Evolutionary conservation across 1,140 invertebrate species (phyloP), one percentile per base, ranked within the genome.

Genomic region (Drosophila willistoni): DNA sequence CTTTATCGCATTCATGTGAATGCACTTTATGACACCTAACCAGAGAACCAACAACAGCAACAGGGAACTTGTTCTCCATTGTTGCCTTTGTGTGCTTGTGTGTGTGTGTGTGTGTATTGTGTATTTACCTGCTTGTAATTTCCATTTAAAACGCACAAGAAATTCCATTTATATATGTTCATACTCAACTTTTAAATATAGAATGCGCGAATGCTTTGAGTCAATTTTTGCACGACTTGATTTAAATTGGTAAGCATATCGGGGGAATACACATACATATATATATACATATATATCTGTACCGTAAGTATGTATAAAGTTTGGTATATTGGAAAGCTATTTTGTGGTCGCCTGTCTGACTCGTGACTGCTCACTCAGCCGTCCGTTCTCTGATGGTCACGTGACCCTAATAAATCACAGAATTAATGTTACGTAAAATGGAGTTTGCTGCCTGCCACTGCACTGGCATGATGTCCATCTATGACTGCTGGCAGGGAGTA

Each of bases 391-490:
- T 87, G 83, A 79, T 75, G 83, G 87, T 91, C 91, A 92, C 91
- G 91, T 92, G 91, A 92, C 91, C 91, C 91, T 90, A 92, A 92
- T 92, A 92, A 92, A 92, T 92, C 91, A 92, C 91, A 68, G 91
- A 91, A 92, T 92, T 92, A 92, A 92, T 92, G 91, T 92, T 92
- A 92, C 91, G 91, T 92, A 91, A 92, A 92, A 92, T 92, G 91
- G 85, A 91, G 90, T 91, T 86, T 72, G 76, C 74, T 72, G 36
- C 22, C 42, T 36, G 41, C 44, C 44, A 51, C 44, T 51, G 44
- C 44, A 51, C 10, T 22, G 44, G n/a, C 44, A 51, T 51, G 44
- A 51, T 51, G 67, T 65, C 33, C 33, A 22, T 33, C 25, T 42
- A 10, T 9, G 39, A 36, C 3, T 25, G 36, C 44, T 12, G 22